Base-by-base conservation (phyloP, 2,113 vertebrate species). In the Aldabrachelys gigantea region DNA sequence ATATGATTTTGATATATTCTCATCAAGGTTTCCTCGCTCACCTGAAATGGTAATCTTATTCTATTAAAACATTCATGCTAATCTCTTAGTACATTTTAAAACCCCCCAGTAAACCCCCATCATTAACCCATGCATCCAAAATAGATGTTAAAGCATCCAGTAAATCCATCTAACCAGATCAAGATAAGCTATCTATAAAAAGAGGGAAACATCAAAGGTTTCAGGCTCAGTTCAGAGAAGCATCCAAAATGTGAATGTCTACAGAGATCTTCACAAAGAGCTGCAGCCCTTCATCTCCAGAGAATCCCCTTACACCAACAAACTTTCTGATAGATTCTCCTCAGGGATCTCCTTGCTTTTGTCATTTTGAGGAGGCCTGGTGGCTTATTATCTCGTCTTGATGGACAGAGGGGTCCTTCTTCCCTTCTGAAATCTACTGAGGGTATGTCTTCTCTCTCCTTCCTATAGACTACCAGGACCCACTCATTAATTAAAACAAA, bases 361-460 rank as follows among this genome's bases (percentile, higher is more conserved):
- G 12, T 38, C 19, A 10, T 72, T n/a, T 72, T 72, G 35, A 72
- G n/a, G n/a, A 10, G 19, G 35, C 25, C 11, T 47, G 41, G 24
- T 47, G 75, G n/a, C 3, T 78, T 57, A 27, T 38, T 27, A 10
- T 27, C 19, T 29, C 27, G 29, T 29, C 17, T 54, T 9, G 72
- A 27, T 2, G 76, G 6, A 4, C 41, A 47, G 53, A 90, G 54
- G 2, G 2, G 1, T 44, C 82, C 21, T 0, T 57, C 11, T 47
- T 2, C 85, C 31, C 17, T 50, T n/a, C 41, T 35, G 21, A 1
- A 53, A 65, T 87, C 83, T 49, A 56, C 22, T 12, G 25, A 35
- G 29, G 54, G 29, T 4, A 3, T 49, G 1, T 84, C 65, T 88
- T 44, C 7, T 62, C 8, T 21, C 76, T 44, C 22, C 0, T 1